Evolutionary conservation across 2,113 vertebrate genomes (phyloP).

Genomic region (Phylloscopus whistleri): DNA sequence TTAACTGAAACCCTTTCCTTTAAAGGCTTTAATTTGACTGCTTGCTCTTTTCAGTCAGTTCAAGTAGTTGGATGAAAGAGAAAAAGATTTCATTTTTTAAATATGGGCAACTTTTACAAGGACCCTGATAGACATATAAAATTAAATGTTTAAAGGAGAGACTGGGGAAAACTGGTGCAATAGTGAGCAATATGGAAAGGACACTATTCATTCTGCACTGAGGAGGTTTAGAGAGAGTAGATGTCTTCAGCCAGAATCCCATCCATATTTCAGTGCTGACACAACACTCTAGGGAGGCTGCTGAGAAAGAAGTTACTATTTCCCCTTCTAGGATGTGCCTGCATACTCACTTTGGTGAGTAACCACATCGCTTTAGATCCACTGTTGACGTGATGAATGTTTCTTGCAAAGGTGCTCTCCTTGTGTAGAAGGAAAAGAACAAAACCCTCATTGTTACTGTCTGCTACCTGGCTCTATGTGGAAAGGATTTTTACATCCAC

Average conservation of each 20-base stretch:
- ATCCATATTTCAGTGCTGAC: background rate
- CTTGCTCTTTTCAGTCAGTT: background rate
- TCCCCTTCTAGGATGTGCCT: background rate
- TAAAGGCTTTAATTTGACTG: background rate
- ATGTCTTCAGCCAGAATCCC: background rate
- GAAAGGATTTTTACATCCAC: background rate
- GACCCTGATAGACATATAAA: background rate
- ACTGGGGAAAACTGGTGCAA: background rate
- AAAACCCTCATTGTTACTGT: rapidly evolving
- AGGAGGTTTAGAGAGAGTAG: background rate
- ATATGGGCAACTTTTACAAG: background rate
- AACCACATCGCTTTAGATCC: background rate
- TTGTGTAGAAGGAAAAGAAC: background rate
- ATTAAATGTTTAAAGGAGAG: background rate
- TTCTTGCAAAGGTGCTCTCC: background rate
- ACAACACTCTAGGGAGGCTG: background rate
- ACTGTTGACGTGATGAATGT: rapidly evolving
- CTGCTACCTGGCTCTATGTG: background rate
- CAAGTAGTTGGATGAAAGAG: background rate
- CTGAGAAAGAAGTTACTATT: background rate
- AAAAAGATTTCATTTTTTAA: background rate
- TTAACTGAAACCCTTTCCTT: background rate
- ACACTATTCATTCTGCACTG: background rate
- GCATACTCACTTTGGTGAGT: background rate
- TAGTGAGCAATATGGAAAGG: background rate